Conservation (phyloP, 1,140 invertebrate genomes). For the roundworm (Caenorhabditis elegans) region WBcel235 BX284604.4:12077501-12078000, state of each 20-base stretch:
- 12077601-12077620: too few species aligned
- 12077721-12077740: slow-evolving; percentile 56
- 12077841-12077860: slow-evolving; percentile 57
- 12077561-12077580: slow-evolving; percentile 63
- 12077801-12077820: slow-evolving; percentile 69
- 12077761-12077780: slow-evolving; percentile 67
- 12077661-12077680: slow-evolving; percentile 38
- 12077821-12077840: slow-evolving; percentile 65
- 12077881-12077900: slow-evolving; percentile 61
- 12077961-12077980: too few species aligned
- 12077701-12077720: slow-evolving; percentile 34
- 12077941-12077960: slow-evolving; percentile 66
- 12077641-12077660: slow-evolving; percentile 61
- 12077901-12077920: slow-evolving; percentile 60
- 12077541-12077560: slow-evolving; percentile 66
- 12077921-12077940: slow-evolving; percentile 68
- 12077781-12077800: slow-evolving; percentile 66
- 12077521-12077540: slow-evolving; percentile 66
- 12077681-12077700: slow-evolving; percentile 32
- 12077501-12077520: slow-evolving; percentile 67
- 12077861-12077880: slow-evolving; percentile 65
- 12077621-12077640: too few species aligned
- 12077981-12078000: slow-evolving; percentile 62
- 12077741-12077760: slow-evolving; percentile 59
- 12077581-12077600: neutral